Evolutionary conservation across 1,140 invertebrate genomes (phyloP).

Genomic region (Metopolophium dirhodum): DNA sequence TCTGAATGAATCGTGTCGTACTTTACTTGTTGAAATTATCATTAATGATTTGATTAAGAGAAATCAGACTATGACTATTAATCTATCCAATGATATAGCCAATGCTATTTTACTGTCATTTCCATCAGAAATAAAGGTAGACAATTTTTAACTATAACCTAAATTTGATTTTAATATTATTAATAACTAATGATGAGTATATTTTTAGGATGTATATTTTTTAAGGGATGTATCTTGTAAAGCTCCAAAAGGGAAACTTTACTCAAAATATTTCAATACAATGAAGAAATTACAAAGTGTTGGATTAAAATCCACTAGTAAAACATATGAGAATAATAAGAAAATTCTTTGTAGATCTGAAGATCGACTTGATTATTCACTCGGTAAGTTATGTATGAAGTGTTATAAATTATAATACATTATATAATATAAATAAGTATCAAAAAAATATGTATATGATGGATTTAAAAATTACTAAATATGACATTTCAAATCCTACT

Average conservation of each 20-base stretch:
- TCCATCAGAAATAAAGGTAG: not conserved
- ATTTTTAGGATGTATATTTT: conserved; percentile 6
- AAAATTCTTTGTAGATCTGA: not conserved
- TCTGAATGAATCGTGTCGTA: not conserved
- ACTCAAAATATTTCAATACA: not conserved
- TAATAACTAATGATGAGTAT: too few species aligned
- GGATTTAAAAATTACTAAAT: too few species aligned
- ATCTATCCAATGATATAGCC: not conserved
- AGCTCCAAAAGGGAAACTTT: not conserved
- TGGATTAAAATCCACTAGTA: not conserved
- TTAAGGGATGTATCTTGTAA: not conserved
- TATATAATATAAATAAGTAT: too few species aligned
- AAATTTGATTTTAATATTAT: not conserved
- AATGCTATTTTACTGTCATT: not conserved
- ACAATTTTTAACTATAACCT: not conserved
- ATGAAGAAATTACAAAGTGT: not conserved
- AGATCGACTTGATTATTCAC: not conserved
- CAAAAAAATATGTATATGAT: too few species aligned
- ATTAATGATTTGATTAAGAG: not conserved
- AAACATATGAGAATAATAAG: not conserved
- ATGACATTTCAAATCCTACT: too few species aligned
- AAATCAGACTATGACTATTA: not conserved
- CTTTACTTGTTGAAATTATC: not conserved
- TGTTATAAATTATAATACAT: not conserved
- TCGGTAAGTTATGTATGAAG: not conserved